phyloP scores from a whole-genome alignment of 2,797 vertebrate genomes.

The Coregonus sp. region DNA sequence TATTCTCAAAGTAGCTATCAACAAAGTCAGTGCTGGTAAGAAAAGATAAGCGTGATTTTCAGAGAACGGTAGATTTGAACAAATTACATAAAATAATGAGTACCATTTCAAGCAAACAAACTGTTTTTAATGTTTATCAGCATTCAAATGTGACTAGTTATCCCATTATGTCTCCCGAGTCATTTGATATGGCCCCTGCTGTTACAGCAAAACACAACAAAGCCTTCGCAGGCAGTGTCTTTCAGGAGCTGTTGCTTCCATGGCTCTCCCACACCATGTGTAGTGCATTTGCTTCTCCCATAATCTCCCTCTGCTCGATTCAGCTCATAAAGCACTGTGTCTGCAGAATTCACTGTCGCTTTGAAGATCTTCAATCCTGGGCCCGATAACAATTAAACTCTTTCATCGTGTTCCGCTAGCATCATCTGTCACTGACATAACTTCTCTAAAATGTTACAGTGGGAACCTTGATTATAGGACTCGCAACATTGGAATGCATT shows the following conservation, averaged over 20 bases:
- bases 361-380: conserved; percentile 18
- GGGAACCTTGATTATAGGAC: background rate
- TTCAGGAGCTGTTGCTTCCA: conserved; percentile 5
- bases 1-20: background rate
- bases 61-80: background rate
- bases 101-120: background rate
- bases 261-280: background rate
- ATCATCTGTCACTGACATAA: conserved; percentile 11
- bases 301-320: conserved; percentile 21
- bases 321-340: conserved; percentile 18
- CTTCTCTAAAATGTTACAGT: conserved; percentile 2
- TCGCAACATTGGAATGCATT: background rate
- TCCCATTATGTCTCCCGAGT: background rate
- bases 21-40: background rate
- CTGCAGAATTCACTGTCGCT: conserved; percentile 9
- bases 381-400: conserved; percentile 22
- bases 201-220: background rate
- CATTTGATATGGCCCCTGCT: conserved; percentile 3
- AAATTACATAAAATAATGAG: background rate
- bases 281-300: conserved; percentile 2
- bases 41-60: background rate
- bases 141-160: background rate
- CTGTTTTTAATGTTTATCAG: background rate
- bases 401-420: conserved; percentile 8
- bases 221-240: background rate